Evolutionary conservation across 1,140 invertebrate genomes (phyloP), one percentile per base, ranked within the genome.

Genomic region (Tribolium castaneum): DNA sequence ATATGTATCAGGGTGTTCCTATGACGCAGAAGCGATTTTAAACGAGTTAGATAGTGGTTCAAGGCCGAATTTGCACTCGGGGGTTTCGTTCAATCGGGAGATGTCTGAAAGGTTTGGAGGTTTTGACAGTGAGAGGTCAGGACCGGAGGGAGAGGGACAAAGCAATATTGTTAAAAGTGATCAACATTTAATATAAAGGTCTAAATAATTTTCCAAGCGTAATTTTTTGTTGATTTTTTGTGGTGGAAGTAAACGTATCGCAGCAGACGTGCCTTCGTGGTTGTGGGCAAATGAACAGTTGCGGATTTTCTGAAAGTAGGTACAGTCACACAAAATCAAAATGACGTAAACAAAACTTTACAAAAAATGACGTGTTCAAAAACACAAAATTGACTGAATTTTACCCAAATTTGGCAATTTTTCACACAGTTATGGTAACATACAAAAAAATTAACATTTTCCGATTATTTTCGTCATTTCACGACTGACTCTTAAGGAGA

Each of bases 1-100:
- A 39, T 83, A 85, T 56, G 80, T 84, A 12, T 85, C 84, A 6
- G 83, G 83, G 25, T 85, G 84, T 81, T 85, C 84, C 5, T 45
- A 59, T 30, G 80, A 82, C 71, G 71, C 79, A 0, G 78, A 82
- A 70, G 66, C 72, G 6, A 79, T 83, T 59, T 77, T 83, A 9
- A 78, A 83, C 13, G 78, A 78, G 34, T 76, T 83, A 10, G 80
- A 80, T 62, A 54, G 75, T n/a, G 12, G 72, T 19, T 82, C 82
- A 6, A 76, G 80, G 6, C 78, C 80, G 7, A 81, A 83, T 66
- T 76, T 81, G 39, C 59, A 77, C 16, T 77, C 81, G 1, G 56
- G 12, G 10, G 72, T 9, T 34, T 56, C 50, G 10, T 75, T 56
- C 30, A 56, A 16, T 75, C 51, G 34, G 13, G 72, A 54, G 5